phyloP scores from a whole-genome alignment of 1,140 invertebrate genomes.

The Tetramorium parvispinum region DNA sequence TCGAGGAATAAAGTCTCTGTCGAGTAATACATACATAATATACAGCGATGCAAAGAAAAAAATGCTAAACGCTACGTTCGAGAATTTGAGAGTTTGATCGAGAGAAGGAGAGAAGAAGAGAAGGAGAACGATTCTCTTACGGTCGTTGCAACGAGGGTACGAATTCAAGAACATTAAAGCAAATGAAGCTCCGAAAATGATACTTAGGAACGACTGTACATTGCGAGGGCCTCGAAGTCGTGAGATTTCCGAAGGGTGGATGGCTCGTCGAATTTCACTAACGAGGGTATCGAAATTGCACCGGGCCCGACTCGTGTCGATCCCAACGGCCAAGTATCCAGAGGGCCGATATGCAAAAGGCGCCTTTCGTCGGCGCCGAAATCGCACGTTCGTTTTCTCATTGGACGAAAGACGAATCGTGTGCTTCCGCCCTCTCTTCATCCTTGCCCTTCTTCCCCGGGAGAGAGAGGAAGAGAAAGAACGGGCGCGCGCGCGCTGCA shows the following conservation, averaged over 20 bases:
- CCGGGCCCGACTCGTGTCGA: conserved; percentile 48
- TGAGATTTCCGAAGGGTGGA: conserved; percentile 4
- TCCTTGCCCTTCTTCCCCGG: neutral
- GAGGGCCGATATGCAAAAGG: conserved; percentile 66
- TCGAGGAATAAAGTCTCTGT: conserved; percentile 17
- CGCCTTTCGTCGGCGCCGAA: conserved; percentile 40
- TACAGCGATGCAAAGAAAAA: neutral
- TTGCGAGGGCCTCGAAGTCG: neutral
- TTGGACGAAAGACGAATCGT: conserved; percentile 64
- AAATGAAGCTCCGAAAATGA: conserved; percentile 38
- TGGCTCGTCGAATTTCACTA: conserved; percentile 43
- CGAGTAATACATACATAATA: neutral
- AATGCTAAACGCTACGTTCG: neutral
- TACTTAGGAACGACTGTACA: conserved; percentile 25
- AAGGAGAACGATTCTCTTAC: neutral
- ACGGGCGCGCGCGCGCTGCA: conserved; percentile 25
- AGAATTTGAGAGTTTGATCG: neutral
- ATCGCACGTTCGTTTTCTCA: conserved; percentile 65
- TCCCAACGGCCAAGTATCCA: conserved; percentile 45
- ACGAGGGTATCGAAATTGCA: conserved; percentile 72
- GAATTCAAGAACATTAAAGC: conserved; percentile 8
- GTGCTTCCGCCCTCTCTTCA: neutral
- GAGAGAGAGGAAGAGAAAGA: conserved; percentile 6
- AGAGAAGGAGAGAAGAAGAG: neutral
- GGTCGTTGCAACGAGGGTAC: neutral